phyloP scores from a whole-genome alignment of 2,888 invertebrate genomes.

The Nebria salina region DNA sequence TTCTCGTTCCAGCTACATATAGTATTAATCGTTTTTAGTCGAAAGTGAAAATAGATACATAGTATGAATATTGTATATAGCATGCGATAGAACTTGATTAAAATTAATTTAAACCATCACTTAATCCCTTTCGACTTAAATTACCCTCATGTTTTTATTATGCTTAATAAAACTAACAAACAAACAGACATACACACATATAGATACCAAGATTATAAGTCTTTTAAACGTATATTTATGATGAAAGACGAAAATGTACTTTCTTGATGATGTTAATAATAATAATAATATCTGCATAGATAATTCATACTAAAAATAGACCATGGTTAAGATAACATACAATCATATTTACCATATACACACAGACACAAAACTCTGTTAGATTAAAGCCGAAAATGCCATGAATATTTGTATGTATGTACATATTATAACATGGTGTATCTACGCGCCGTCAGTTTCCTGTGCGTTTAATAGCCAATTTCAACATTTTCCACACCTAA shows the following conservation, averaged over 20 bases:
- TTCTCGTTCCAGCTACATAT: no score
- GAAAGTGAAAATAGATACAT: no score
- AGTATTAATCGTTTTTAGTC: no score
- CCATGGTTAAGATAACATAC: conserved; percentile 31
- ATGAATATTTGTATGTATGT: not conserved
- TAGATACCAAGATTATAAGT: no score
- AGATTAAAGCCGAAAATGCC: not conserved
- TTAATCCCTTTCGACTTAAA: not conserved
- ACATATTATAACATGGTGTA: not conserved
- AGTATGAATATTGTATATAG: no score
- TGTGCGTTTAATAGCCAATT: not conserved
- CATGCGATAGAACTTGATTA: not conserved
- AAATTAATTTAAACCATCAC: not conserved
- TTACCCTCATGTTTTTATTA: not conserved
- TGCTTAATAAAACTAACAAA: not conserved
- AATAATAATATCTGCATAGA: conserved; percentile 31
- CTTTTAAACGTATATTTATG: not conserved
- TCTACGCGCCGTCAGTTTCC: not conserved
- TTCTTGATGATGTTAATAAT: conserved; percentile 17
- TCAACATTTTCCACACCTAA: not conserved
- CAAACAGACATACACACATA: not conserved
- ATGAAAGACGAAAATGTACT: conserved; percentile 20
- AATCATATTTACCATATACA: not conserved
- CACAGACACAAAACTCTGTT: not conserved
- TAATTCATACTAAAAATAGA: conserved; percentile 43